A percentile compares a stretch with the other conserved stretches of the same genome.
Evolutionary conservation across 2,797 vertebrate genomes (phyloP).

Genomic region (Chelmon rostratus): DNA sequence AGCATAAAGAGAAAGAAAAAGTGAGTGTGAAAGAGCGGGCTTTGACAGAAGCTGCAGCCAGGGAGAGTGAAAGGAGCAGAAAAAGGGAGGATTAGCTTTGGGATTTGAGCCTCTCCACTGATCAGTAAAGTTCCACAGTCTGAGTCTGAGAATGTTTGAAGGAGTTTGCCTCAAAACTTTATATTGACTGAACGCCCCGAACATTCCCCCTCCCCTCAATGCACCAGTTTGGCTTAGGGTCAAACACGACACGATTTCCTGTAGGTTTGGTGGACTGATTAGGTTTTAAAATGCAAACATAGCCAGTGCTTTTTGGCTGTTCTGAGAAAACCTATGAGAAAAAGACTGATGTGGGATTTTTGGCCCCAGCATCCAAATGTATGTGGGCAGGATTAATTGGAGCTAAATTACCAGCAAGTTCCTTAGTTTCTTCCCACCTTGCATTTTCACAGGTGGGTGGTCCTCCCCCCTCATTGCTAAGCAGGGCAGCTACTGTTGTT

Average conservation of each 20-base stretch:
- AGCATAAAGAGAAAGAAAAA: conserved; percentile 27
- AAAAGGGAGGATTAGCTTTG: conserved; percentile 68
- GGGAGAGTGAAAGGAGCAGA: conserved; percentile 51
- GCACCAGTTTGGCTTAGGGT: conserved; percentile 26
- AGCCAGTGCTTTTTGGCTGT: conserved; percentile 1
- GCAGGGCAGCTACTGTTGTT: conserved; percentile 8
- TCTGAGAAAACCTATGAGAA: conserved; percentile 37
- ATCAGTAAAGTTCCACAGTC: conserved; percentile 54
- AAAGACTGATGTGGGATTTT: conserved; percentile 41
- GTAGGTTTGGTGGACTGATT: conserved; percentile 45
- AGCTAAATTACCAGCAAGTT: conserved; percentile 29
- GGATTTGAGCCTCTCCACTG: conserved; percentile 69
- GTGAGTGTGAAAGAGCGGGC: conserved; percentile 20
- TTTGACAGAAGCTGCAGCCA: conserved; percentile 45
- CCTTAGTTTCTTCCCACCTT: conserved; percentile 15
- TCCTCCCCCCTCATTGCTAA: conserved; percentile 9
- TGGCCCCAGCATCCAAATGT: conserved; percentile 14
- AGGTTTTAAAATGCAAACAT: conserved; percentile 14
- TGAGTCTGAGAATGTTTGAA: conserved; percentile 54
- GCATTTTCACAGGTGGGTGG: conserved; percentile 27
- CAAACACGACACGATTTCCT: conserved; percentile 25
- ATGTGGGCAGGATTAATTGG: conserved; percentile 37
- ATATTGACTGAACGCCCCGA: conserved; percentile 46
- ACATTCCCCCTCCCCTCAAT: neutral
- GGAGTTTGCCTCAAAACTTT: conserved; percentile 61